Conservation (phyloP, 37 sponge, comb jelly and placozoan genomes). For the Eunapius fragilis region DNA sequence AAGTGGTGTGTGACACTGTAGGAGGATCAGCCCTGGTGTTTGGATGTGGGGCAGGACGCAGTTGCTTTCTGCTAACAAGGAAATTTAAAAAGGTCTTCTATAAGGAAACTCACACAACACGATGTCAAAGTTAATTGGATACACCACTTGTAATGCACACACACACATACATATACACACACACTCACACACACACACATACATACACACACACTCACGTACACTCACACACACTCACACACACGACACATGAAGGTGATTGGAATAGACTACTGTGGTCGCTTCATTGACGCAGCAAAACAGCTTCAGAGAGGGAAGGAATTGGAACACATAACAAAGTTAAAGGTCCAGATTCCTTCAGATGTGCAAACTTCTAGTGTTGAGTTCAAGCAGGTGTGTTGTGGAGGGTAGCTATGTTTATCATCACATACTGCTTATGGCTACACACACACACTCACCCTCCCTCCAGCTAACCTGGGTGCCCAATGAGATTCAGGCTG, state of each 20-base stretch:
- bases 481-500: slow-evolving; percentile 64
- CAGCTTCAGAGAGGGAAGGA: slow-evolving; percentile 47
- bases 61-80: slow-evolving; percentile 46
- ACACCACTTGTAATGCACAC: background rate
- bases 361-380: background rate
- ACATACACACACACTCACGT: background rate
- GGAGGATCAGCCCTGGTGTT: slow-evolving; percentile 24
- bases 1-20: background rate
- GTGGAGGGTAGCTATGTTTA: background rate
- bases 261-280: slow-evolving; percentile 75
- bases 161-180: background rate
- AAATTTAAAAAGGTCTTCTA: slow-evolving; percentile 48
- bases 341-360: background rate
- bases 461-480: slow-evolving; percentile 79
- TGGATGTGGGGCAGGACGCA: slow-evolving; percentile 73
- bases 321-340: background rate
- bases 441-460: background rate
- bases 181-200: background rate
- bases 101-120: too few species aligned
- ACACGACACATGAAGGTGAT: slow-evolving; percentile 48
- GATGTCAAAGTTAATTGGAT: too few species aligned
- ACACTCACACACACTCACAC: background rate
- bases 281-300: slow-evolving; percentile 61
- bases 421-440: too few species aligned
- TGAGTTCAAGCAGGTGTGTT: background rate